Evolutionary conservation across 2,888 invertebrate genomes (phyloP), one percentile per base, ranked within the genome.

Genomic region (Ochlodes sylvanus): DNA sequence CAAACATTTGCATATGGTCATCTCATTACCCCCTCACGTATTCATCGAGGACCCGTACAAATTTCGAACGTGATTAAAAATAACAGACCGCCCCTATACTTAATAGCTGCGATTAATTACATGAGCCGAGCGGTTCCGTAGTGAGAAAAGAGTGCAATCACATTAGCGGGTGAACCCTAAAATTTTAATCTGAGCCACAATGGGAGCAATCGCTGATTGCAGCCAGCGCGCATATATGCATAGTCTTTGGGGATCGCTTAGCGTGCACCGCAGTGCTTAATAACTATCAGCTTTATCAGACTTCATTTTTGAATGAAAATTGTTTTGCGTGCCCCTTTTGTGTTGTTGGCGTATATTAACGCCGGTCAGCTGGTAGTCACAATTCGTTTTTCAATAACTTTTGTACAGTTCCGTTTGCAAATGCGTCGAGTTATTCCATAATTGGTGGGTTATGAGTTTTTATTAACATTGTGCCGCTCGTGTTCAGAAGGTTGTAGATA

Each of bases 151-250:
- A 87, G 87, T 85, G 91, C 93, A 93, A 93, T 93, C 90, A 89
- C 93, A 93, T 93, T 93, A 93, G 87, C 83, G 90, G 85, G 85
- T 92, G 92, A 91, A 91, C 91, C 91, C 92, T 92, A 92, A 91
- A 93, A 92, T 92, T 91, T 92, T 92, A 93, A 93, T 93, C 93
- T 90, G 85, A 80, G 80, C 80, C 85, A 92, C 92, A 92, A 93
- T 91, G 83, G 85, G 79, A 82, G 86, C 90, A 86, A 93, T 93
- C 90, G 86, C 82, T 90, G 92, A 92, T 92, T 90, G 92, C 92
- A 83, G 82, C 76, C 83, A 74, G 85, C 78, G 88, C 92, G 86
- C 93, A 92, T 93, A 92, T 93, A 91, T 92, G 93, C 90, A 92
- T 89, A 87, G 85, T 91, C 93, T 93, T 91, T 90, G 90, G 93